Evolutionary conservation across 2,797 vertebrate genomes (phyloP).

Genomic region (Scyliorhinus canicula): DNA sequence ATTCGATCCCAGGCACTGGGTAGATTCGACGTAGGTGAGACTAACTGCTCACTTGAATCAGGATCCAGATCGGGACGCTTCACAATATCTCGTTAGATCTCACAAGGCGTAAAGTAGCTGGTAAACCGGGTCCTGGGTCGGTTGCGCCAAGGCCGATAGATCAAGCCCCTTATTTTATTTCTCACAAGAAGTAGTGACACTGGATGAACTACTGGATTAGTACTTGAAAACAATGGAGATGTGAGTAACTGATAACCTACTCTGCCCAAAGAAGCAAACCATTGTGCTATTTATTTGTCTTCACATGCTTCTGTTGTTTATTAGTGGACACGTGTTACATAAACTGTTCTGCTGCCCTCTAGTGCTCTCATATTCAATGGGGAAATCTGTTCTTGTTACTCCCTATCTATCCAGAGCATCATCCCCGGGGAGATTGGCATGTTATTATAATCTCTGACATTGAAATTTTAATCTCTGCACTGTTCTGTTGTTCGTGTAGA

Average conservation of each 20-base stretch:
- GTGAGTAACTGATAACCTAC: not conserved
- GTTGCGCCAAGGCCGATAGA: too few species aligned
- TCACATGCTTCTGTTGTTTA: slow-evolving; percentile 2
- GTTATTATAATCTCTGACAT: not conserved
- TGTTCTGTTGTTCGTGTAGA: not conserved
- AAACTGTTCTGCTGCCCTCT: slow-evolving; percentile 35
- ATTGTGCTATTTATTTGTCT: not conserved
- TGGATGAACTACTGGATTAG: not conserved
- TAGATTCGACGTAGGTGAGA: too few species aligned
- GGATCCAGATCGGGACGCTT: too few species aligned
- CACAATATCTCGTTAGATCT: too few species aligned
- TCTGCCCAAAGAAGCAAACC: not conserved
- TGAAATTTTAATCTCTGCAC: not conserved
- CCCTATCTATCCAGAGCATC: not conserved
- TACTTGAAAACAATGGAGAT: slow-evolving; percentile 2
- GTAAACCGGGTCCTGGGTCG: too few species aligned
- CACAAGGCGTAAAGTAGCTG: too few species aligned
- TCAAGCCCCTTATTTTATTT: slow-evolving; percentile 14
- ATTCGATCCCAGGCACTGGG: too few species aligned
- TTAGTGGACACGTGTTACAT: not conserved
- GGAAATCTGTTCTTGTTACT: not conserved
- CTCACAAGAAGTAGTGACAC: not conserved
- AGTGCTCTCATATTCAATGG: slow-evolving; percentile 26
- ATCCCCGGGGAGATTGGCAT: not conserved
- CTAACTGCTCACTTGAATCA: too few species aligned